Percentiles rank a stretch among this genome's conserved stretches.
phyloP scores from a whole-genome alignment of 2,888 invertebrate genomes.

The Agelastica alni region DNA sequence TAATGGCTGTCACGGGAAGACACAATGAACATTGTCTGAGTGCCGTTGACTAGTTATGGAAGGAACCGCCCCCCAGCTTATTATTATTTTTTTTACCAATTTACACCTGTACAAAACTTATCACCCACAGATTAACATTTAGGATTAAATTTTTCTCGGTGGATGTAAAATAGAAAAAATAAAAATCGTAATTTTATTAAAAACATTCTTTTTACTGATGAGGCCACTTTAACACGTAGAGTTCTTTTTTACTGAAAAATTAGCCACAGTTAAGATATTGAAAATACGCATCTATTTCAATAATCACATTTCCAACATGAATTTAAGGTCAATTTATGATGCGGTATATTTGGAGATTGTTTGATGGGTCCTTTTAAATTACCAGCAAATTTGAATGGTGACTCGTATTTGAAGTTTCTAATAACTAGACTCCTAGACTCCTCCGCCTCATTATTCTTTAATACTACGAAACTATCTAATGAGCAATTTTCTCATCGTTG shows the following conservation, averaged over 20 bases:
- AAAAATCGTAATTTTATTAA: background rate
- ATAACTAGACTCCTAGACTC: background rate
- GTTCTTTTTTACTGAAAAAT: background rate
- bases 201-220: background rate
- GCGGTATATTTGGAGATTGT: background rate
- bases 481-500: no score
- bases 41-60: no score
- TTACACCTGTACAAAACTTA: background rate
- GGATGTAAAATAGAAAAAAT: background rate
- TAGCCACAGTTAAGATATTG: background rate
- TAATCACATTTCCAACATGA: background rate
- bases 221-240: background rate
- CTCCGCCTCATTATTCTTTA: no score
- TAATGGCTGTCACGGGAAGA: no score
- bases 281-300: background rate
- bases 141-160: no score
- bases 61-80: no score
- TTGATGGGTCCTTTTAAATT: background rate
- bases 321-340: background rate
- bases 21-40: no score
- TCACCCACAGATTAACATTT: background rate
- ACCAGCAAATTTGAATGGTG: background rate
- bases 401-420: background rate
- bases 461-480: no score
- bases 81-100: no score